Evolutionary conservation across 2,113 vertebrate species (phyloP).

Genomic region (Hemicordylus capensis): DNA sequence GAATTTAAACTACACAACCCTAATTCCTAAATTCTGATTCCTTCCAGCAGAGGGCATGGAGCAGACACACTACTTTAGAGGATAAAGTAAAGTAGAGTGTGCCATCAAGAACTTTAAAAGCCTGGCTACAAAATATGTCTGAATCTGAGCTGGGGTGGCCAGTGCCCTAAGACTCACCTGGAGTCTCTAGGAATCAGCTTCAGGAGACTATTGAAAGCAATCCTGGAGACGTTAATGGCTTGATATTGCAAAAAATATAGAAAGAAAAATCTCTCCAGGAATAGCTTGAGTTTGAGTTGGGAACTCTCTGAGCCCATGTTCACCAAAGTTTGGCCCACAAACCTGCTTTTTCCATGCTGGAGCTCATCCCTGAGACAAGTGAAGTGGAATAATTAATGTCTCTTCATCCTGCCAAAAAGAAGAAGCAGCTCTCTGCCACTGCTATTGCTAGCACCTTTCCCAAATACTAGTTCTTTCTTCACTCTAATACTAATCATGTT

Average conservation of each 20-base stretch:
- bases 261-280: too few species aligned
- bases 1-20: not conserved
- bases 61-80: conserved; percentile 42
- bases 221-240: too few species aligned
- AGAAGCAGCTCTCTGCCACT: not conserved
- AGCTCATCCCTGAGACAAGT: not conserved
- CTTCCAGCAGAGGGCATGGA: conserved; percentile 76
- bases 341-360: not conserved
- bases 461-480: not conserved
- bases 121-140: not conserved
- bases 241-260: too few species aligned
- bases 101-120: conserved; percentile 10
- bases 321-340: not conserved
- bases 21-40: conserved; percentile 41
- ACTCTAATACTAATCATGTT: not conserved
- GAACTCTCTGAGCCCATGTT: too few species aligned
- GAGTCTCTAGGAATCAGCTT: too few species aligned
- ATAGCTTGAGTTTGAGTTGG: too few species aligned
- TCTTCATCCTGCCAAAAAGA: not conserved
- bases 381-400: not conserved
- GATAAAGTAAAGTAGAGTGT: too few species aligned
- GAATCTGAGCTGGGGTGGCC: too few species aligned
- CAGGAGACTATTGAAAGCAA: too few species aligned
- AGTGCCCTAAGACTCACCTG: too few species aligned
- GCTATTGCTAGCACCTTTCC: not conserved